phyloP scores from a whole-genome alignment of 2,888 invertebrate genomes.

The Cylindroiulus punctatus region DNA sequence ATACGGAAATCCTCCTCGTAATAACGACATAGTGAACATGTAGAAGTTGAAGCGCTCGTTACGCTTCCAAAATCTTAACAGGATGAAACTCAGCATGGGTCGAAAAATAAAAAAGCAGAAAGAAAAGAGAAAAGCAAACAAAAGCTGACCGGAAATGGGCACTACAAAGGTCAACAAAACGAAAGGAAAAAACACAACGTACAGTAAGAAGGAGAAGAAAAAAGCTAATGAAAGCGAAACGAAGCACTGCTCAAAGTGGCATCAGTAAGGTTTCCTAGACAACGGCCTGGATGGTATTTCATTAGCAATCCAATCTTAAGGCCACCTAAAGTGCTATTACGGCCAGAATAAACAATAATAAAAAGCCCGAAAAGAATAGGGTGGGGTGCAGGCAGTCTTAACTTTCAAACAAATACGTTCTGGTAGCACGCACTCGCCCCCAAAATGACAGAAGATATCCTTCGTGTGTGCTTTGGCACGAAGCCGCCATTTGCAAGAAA shows the following conservation, averaged over 20 bases:
- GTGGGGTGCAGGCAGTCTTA: neutral
- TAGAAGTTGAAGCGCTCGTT: neutral
- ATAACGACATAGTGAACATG: neutral
- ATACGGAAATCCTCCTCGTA: too few species aligned
- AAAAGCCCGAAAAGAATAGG: neutral
- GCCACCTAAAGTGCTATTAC: conserved; percentile 47
- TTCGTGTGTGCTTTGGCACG: conserved; percentile 27
- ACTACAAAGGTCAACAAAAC: conserved; percentile 43
- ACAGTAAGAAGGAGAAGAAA: neutral
- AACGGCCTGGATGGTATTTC: conserved; percentile 40
- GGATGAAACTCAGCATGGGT: conserved; percentile 8
- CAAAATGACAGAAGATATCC: conserved; percentile 5
- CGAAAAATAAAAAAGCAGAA: neutral
- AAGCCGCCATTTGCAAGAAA: conserved; percentile 26
- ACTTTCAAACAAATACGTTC: conserved; percentile 26
- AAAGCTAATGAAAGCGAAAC: conserved; percentile 33
- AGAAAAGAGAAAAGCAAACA: conserved; percentile 12
- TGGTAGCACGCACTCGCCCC: neutral
- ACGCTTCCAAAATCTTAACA: conserved; percentile 19
- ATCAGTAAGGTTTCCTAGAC: conserved; percentile 35
- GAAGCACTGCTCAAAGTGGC: conserved; percentile 18
- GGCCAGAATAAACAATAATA: conserved; percentile 45
- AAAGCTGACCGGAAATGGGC: conserved; percentile 43
- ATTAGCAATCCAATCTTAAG: conserved; percentile 43
- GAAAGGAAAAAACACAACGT: neutral